A percentile compares a stretch with the other conserved stretches of the same genome.
Evolutionary conservation across 2,888 invertebrate genomes (phyloP).

Genomic region (Lucinisca nassula): DNA sequence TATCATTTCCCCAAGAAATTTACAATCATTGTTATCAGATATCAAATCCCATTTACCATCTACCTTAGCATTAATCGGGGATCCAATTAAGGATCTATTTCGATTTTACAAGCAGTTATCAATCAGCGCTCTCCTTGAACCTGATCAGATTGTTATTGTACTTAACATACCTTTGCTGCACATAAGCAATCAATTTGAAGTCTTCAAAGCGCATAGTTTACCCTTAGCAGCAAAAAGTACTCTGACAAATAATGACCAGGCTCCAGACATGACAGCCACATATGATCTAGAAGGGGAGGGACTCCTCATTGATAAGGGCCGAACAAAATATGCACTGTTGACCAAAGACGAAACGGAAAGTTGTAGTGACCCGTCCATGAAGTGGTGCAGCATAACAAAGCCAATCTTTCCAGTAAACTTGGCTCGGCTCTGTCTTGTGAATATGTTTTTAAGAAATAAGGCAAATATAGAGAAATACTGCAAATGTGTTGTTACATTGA

Average conservation of each 20-base stretch:
- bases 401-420: not conserved
- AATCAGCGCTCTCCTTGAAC: slow-evolving; percentile 6
- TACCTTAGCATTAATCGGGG: slow-evolving; percentile 9
- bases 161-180: not conserved
- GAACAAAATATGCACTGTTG: not conserved
- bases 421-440: not conserved
- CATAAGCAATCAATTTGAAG: not conserved
- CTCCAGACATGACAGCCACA: not conserved
- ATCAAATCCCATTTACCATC: slow-evolving; percentile 22
- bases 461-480: not conserved
- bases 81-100: slow-evolving; percentile 36
- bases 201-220: not conserved
- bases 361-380: not conserved
- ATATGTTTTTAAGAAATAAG: not conserved
- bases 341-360: not conserved
- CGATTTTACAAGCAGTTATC: slow-evolving; percentile 20
- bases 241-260: not conserved
- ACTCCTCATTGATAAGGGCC: not conserved
- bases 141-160: slow-evolving; percentile 4
- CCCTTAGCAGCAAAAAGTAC: not conserved
- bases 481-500: not conserved
- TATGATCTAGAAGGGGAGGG: not conserved
- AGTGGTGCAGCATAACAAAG: not conserved
- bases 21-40: slow-evolving; percentile 10
- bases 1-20: slow-evolving; percentile 17